phyloP scores from a whole-genome alignment of 2,113 vertebrate genomes.

The Stegostoma tigrinum region DNA sequence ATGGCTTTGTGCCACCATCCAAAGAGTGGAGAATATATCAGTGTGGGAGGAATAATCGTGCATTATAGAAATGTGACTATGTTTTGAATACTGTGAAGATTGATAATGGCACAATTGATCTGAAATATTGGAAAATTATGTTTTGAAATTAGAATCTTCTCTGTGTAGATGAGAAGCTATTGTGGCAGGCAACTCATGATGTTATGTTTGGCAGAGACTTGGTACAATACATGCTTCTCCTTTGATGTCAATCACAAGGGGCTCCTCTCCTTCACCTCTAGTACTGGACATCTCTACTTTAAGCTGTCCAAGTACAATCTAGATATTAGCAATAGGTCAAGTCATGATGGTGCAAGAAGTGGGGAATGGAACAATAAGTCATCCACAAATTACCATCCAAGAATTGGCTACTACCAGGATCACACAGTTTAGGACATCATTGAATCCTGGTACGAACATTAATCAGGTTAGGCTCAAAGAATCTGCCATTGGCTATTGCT shows the following conservation, averaged over 20 bases:
- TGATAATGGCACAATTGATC: too few relatives aligned
- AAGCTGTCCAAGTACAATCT: not conserved
- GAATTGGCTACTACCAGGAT: not conserved
- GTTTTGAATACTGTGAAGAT: not conserved
- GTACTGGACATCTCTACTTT: not conserved
- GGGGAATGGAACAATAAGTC: not conserved
- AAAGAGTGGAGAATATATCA: not conserved
- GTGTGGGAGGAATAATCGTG: not conserved
- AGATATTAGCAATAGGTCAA: not conserved
- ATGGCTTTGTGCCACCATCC: not conserved
- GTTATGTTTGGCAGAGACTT: too few relatives aligned
- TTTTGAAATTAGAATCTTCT: not conserved
- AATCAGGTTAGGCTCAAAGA: not conserved
- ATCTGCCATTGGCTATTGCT: not conserved
- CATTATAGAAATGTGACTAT: not conserved
- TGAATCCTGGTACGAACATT: not conserved
- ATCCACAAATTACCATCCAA: not conserved
- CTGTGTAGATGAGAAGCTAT: too few relatives aligned
- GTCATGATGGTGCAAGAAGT: not conserved
- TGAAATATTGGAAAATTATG: not conserved
- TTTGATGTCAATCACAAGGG: too few relatives aligned
- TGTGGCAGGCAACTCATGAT: too few relatives aligned
- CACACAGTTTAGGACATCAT: not conserved
- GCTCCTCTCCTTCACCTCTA: not conserved
- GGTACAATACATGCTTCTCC: too few relatives aligned